These are phyloP conservation scores for Oscheius sp. DNA, from an alignment of 1,140 invertebrate genomes.

Conservation along the genomic window DNA sequence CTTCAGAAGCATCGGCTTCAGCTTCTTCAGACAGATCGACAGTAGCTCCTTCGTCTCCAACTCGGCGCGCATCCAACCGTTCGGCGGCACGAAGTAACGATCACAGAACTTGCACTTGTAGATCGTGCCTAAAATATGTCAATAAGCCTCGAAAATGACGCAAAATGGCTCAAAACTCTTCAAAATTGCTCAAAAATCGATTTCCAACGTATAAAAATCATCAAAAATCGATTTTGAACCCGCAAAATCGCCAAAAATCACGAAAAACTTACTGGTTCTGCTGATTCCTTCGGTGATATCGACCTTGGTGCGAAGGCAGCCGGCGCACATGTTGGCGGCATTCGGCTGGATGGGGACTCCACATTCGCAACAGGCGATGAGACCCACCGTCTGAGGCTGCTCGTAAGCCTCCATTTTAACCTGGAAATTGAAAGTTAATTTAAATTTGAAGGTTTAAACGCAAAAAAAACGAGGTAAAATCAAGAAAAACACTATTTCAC, in stretches of 20 bases:
- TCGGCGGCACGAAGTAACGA: conserved; percentile 86
- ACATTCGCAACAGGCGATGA: conserved; percentile 67
- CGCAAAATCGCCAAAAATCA: conserved; percentile 10
- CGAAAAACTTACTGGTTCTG: conserved; percentile 71
- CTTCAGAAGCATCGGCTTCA: conserved; percentile 82
- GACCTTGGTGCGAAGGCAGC: conserved; percentile 81
- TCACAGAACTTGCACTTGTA: conserved; percentile 77
- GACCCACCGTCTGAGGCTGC: conserved; percentile 22
- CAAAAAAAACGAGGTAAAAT: no score
- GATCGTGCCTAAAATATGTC: conserved; percentile 69
- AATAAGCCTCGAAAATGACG: no score
- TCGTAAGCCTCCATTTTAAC: not conserved
- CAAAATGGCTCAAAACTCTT: no score
- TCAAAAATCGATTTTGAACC: no score
- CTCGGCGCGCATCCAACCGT: conserved; percentile 81
- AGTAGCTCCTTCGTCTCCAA: conserved; percentile 90
- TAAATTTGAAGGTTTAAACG: no score
- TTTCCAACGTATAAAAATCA: no score
- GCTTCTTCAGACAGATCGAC: conserved; percentile 83
- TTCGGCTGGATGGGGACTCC: conserved; percentile 78
- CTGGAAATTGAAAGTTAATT: not conserved
- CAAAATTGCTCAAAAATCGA: no score
- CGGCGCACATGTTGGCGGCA: conserved; percentile 93
- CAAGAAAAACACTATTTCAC: no score
- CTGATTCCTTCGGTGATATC: conserved; percentile 95